These are phyloP conservation scores for Cheilosia variabilis DNA, from an alignment of 2,888 invertebrate genomes.

Conservation along the genomic window DNA sequence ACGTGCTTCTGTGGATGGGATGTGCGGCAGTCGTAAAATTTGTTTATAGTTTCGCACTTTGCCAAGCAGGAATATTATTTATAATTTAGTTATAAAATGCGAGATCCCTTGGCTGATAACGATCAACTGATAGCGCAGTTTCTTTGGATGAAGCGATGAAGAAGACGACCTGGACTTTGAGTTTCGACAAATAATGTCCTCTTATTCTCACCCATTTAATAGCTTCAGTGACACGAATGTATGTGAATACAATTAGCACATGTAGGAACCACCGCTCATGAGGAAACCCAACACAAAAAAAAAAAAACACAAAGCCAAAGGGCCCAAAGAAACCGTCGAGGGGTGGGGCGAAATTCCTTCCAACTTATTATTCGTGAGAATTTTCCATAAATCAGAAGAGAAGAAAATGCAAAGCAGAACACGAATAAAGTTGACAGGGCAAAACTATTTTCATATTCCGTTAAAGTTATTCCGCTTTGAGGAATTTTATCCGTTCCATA, in stretches of 20 bases:
- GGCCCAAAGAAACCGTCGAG: no score
- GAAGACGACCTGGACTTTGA: background rate
- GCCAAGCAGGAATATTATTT: conserved; percentile 66
- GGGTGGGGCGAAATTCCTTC: conserved; percentile 16
- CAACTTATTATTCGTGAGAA: conserved; percentile 73
- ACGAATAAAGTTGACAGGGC: conserved; percentile 71
- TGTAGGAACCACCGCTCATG: conserved; percentile 10
- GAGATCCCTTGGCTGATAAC: conserved; percentile 54
- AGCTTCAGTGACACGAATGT: conserved; percentile 54
- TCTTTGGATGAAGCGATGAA: background rate
- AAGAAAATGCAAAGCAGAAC: conserved; percentile 68
- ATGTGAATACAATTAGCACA: conserved; percentile 62
- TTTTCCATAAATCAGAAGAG: conserved; percentile 63
- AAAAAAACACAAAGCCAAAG: background rate
- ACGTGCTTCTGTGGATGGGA: conserved; percentile 72
- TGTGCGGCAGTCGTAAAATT: conserved; percentile 65
- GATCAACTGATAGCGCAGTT: background rate
- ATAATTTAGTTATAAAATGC: conserved; percentile 75
- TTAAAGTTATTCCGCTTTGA: conserved; percentile 59
- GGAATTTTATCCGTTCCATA: conserved; percentile 49
- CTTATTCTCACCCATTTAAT: conserved; percentile 25
- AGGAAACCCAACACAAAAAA: background rate
- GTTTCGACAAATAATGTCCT: conserved; percentile 1
- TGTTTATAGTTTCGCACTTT: conserved; percentile 73
- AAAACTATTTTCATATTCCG: conserved; percentile 71